Conservation (phyloP, 2,888 invertebrate genomes). For the Standfussiana lucernea region DNA sequence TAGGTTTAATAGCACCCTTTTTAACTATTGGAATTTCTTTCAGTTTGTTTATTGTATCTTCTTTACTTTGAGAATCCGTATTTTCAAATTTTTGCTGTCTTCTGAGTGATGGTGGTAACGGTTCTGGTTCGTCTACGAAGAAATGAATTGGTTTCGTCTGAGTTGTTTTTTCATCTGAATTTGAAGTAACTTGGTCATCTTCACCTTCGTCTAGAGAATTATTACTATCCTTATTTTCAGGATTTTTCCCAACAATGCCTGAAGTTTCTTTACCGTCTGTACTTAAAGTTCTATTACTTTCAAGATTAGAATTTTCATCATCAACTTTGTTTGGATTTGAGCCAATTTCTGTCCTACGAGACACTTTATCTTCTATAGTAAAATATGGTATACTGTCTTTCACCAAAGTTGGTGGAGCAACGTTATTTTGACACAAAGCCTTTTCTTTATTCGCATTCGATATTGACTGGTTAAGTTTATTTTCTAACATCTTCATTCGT, state of each 20-base stretch:
- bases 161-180: not conserved
- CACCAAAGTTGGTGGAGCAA: not conserved
- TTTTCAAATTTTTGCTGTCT: not conserved
- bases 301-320: not conserved
- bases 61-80: not conserved
- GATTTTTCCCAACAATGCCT: not conserved
- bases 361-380: slow-evolving; percentile 43
- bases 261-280: slow-evolving; percentile 7
- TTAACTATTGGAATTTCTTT: slow-evolving; percentile 32
- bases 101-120: slow-evolving; percentile 25
- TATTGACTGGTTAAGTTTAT: slow-evolving; percentile 2
- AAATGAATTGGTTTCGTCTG: slow-evolving; percentile 28
- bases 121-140: slow-evolving; percentile 47
- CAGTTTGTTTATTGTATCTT: not conserved
- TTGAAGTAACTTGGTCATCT: not conserved
- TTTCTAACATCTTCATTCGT: slow-evolving; percentile 42
- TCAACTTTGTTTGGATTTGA: not conserved
- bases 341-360: slow-evolving; percentile 13
- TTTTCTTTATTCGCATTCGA: slow-evolving; percentile 23
- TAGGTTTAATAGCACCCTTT: not conserved
- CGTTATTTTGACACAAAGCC: not conserved
- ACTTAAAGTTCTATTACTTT: slow-evolving; percentile 6
- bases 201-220: not conserved
- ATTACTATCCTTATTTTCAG: not conserved
- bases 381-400: slow-evolving; percentile 24